These are phyloP conservation scores for Chrysina gloriosa DNA, from an alignment of 2,888 invertebrate species.

Conservation along the genomic window DNA sequence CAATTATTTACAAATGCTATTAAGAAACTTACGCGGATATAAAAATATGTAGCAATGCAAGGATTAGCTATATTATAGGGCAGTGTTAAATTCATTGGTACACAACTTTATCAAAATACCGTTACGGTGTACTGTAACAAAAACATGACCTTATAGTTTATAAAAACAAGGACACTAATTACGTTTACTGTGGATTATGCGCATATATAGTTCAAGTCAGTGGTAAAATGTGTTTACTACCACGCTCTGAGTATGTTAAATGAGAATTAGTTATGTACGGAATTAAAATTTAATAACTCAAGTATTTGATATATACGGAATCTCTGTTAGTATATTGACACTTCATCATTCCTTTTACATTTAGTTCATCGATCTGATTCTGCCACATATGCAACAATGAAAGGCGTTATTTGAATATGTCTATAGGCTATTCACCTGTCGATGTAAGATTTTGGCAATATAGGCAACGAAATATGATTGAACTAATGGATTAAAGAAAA, in stretches of 20 bases:
- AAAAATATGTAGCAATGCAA: too few species aligned
- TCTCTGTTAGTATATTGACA: too few species aligned
- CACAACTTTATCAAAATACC: constrained; percentile 6
- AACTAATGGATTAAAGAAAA: background rate
- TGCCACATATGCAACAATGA: constrained; percentile 9
- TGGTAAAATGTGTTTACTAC: too few species aligned
- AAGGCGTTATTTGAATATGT: background rate
- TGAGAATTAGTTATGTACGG: too few species aligned
- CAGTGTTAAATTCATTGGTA: background rate
- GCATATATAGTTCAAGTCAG: background rate
- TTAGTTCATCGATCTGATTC: background rate
- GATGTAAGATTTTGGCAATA: background rate
- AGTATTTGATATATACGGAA: too few species aligned
- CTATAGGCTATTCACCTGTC: constrained; percentile 11
- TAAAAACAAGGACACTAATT: constrained; percentile 14
- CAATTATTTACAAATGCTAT: too few species aligned
- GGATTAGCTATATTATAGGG: too few species aligned
- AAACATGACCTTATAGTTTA: constrained; percentile 16
- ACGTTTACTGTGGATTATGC: constrained; percentile 1
- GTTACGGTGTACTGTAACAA: constrained; percentile 18
- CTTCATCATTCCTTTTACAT: background rate
- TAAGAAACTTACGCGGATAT: too few species aligned
- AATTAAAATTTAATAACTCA: too few species aligned
- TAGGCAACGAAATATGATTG: background rate
- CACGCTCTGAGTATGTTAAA: too few species aligned